These are phyloP conservation scores for Cylloceria caligata DNA, from an alignment of 2,888 invertebrate genomes.

Conservation along the genomic window DNA sequence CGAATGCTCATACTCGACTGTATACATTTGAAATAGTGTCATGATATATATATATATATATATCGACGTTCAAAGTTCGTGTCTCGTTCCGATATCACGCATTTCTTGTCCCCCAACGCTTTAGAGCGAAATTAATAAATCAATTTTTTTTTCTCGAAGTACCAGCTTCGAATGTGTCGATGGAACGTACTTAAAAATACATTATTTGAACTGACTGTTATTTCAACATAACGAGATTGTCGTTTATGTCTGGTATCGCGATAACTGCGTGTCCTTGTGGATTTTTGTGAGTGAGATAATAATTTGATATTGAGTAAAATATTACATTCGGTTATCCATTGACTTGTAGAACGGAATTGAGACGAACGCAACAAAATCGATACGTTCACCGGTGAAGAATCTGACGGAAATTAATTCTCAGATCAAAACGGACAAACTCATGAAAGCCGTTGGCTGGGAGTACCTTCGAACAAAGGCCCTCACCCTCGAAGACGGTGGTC, in stretches of 20 bases:
- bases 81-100: slow-evolving; percentile 53
- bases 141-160: neutral
- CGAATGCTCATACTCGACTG: slow-evolving; percentile 6
- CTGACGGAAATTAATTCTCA: slow-evolving; percentile 90
- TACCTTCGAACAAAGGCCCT: slow-evolving; percentile 91
- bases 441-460: slow-evolving; percentile 93
- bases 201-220: slow-evolving; percentile 3
- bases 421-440: slow-evolving; percentile 90
- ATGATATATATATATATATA: slow-evolving; percentile 41
- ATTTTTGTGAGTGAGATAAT: too few relatives aligned
- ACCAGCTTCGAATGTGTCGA: neutral
- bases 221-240: neutral
- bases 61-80: slow-evolving; percentile 59
- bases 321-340: slow-evolving; percentile 34
- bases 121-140: slow-evolving; percentile 1
- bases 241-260: neutral
- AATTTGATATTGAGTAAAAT: neutral
- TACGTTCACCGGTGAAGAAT: slow-evolving; percentile 93
- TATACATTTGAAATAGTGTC: slow-evolving; percentile 60
- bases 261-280: neutral
- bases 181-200: slow-evolving; percentile 1
- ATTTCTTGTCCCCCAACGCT: slow-evolving; percentile 10
- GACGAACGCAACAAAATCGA: slow-evolving; percentile 93
- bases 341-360: slow-evolving; percentile 91
- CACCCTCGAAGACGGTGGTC: slow-evolving; percentile 90